phyloP scores from a whole-genome alignment of 2,113 vertebrate genomes.

The Melanostigma gelatinosum region DNA sequence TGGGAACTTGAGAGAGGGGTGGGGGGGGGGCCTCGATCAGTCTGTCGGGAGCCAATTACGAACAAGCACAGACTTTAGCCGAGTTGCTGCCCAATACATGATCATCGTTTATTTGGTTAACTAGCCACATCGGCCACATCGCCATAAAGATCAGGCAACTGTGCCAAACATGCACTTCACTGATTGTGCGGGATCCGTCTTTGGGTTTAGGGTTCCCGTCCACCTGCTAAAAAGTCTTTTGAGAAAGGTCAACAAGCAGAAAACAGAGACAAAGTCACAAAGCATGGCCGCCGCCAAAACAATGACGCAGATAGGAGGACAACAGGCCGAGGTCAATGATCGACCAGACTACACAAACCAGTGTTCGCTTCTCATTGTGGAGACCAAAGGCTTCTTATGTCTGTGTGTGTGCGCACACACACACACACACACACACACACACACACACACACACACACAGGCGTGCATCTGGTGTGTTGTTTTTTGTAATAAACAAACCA shows the following conservation, averaged over 20 bases:
- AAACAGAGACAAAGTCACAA: slow-evolving; percentile 40
- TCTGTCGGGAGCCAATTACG: too few species aligned
- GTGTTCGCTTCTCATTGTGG: not conserved
- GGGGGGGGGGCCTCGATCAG: too few species aligned
- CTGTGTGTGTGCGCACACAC: not conserved
- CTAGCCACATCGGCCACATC: not conserved
- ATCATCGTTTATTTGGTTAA: slow-evolving; percentile 31
- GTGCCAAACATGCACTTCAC: slow-evolving; percentile 31
- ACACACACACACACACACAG: too few species aligned
- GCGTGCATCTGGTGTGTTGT: not conserved
- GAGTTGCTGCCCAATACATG: too few species aligned
- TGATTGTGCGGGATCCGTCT: slow-evolving; percentile 27
- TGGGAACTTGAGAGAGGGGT: not conserved
- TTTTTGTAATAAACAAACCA: not conserved
- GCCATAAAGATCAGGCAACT: slow-evolving; percentile 33
- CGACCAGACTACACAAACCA: slow-evolving; percentile 43
- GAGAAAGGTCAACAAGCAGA: slow-evolving; percentile 46
- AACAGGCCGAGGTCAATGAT: slow-evolving; percentile 67
- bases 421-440: too few species aligned
- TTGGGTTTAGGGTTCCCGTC: slow-evolving; percentile 10
- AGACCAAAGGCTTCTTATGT: not conserved
- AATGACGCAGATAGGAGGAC: slow-evolving; percentile 51
- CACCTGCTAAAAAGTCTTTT: slow-evolving; percentile 53
- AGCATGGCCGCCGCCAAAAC: slow-evolving; percentile 24
- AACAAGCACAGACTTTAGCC: too few species aligned